These are phyloP conservation scores for Prionace glauca DNA, from an alignment of 2,797 vertebrate genomes.

Conservation along the genomic window DNA sequence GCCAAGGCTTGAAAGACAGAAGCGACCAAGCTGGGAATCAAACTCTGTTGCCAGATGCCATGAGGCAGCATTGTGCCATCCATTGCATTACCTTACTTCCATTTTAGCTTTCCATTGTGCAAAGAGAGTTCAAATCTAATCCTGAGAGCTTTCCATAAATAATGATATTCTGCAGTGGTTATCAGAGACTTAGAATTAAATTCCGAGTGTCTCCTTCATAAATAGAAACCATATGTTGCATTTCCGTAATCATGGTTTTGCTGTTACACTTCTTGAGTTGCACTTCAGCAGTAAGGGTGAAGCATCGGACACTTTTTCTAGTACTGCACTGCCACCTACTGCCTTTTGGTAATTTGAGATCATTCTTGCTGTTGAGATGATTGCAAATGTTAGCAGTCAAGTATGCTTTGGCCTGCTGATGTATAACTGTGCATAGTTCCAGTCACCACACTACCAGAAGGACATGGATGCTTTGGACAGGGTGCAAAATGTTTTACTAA, in stretches of 20 bases:
- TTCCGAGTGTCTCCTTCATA: background rate
- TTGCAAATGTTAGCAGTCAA: background rate
- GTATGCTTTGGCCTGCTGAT: background rate
- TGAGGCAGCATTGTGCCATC: too few relatives aligned
- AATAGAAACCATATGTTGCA: background rate
- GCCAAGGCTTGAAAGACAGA: too few relatives aligned
- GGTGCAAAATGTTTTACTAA: too few relatives aligned
- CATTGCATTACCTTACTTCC: background rate
- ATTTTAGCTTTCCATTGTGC: background rate
- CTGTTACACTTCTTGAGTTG: too few relatives aligned
- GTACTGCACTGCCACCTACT: constrained; percentile 19
- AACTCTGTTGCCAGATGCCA: too few relatives aligned
- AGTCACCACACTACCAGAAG: too few relatives aligned
- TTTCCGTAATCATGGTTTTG: background rate
- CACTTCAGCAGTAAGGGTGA: background rate
- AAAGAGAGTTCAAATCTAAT: background rate
- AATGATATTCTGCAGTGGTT: background rate
- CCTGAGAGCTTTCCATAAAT: background rate
- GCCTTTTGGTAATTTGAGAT: background rate
- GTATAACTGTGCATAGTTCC: too few relatives aligned
- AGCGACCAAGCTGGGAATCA: too few relatives aligned
- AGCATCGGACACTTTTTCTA: background rate
- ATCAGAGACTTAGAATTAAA: background rate
- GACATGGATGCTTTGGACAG: too few relatives aligned
- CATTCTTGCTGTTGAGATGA: background rate